phyloP scores from a whole-genome alignment of 2,888 invertebrate genomes.

The Cerastoderma edule region DNA sequence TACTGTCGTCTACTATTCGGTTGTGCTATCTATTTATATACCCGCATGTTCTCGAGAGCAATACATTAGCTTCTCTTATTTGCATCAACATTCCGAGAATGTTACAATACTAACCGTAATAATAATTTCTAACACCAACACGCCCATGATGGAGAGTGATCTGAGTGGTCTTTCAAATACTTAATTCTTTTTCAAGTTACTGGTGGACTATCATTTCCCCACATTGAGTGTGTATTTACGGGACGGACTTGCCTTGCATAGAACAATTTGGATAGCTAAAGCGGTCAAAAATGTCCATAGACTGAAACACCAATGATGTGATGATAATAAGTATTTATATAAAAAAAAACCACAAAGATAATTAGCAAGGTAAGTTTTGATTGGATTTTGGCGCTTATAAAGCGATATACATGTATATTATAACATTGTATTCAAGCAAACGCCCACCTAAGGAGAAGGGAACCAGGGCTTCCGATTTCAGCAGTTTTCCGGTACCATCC shows the following conservation, averaged over 20 bases:
- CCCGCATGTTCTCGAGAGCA: not conserved
- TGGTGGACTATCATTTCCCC: no score
- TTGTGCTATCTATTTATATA: not conserved
- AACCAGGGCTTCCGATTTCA: slow-evolving; percentile 25
- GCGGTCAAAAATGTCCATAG: no score
- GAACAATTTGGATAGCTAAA: no score
- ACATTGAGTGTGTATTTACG: no score
- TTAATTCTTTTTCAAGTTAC: no score
- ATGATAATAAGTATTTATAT: not conserved
- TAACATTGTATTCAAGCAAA: not conserved
- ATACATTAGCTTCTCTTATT: not conserved
- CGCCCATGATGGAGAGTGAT: no score
- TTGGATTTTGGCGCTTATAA: not conserved
- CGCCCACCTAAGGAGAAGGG: slow-evolving; percentile 30
- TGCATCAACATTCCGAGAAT: not conserved
- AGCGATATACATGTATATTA: not conserved
- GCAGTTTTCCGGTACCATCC: slow-evolving; percentile 16
- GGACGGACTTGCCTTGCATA: no score
- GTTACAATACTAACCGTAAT: not conserved
- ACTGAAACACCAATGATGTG: no score
- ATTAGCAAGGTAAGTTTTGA: not conserved
- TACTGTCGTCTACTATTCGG: not conserved
- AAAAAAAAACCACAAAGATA: not conserved
- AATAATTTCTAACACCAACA: no score
- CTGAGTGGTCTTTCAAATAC: no score